These are phyloP conservation scores for Cephonodes hylas DNA, from an alignment of 2,888 invertebrate genomes.

Conservation along the genomic window DNA sequence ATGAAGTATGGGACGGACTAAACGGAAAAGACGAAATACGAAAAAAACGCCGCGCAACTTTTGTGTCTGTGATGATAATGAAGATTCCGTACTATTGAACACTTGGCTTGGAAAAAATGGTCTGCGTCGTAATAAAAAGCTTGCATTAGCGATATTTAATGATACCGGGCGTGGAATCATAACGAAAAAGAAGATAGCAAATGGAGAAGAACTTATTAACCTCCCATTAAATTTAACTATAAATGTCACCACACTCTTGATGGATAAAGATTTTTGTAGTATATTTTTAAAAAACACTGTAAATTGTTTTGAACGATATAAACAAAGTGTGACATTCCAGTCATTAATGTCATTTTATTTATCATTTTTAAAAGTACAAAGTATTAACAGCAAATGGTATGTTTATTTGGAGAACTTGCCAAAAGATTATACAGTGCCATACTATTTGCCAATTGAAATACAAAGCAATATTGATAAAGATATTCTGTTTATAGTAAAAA, in stretches of 20 bases:
- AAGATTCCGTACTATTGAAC: conserved; percentile 71
- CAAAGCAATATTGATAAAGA: conserved; percentile 79
- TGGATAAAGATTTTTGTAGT: conserved; percentile 76
- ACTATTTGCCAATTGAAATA: conserved; percentile 83
- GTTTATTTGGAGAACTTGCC: conserved; percentile 87
- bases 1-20: conserved; percentile 76
- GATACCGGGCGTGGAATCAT: conserved; percentile 88
- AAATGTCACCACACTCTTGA: conserved; percentile 79
- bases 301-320: conserved; percentile 66
- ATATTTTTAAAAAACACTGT: conserved; percentile 62
- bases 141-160: conserved; percentile 81
- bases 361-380: conserved; percentile 83
- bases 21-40: conserved; percentile 60
- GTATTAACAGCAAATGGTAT: conserved; percentile 78
- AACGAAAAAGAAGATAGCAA: conserved; percentile 77
- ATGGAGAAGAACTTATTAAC: conserved; percentile 82
- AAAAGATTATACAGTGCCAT: conserved; percentile 83
- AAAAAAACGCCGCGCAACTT: conserved; percentile 45
- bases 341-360: conserved; percentile 88
- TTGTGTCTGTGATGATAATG: conserved; percentile 53
- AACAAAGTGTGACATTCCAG: conserved; percentile 82
- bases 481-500: conserved; percentile 74
- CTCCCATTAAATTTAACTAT: conserved; percentile 82
- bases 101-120: conserved; percentile 78
- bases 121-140: conserved; percentile 79